Base-by-base conservation (phyloP, 2,113 vertebrate species). In the Urocolius indicus region DNA sequence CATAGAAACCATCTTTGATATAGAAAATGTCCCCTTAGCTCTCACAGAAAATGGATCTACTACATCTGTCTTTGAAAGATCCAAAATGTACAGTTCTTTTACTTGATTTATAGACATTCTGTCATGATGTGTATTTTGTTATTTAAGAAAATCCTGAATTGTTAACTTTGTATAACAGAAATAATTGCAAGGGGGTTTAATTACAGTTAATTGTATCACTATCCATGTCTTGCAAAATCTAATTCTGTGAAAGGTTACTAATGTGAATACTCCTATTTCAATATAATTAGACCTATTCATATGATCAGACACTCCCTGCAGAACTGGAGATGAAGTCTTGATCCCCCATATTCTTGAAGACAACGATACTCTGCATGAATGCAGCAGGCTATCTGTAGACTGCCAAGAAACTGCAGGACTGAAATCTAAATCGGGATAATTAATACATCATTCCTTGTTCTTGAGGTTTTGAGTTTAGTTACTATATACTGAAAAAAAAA, bases 331-430 rank as follows among this genome's bases (percentile, higher is more conserved):
- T 75, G 41, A 94, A 93, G 46, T 51, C 81, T 93, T 62, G 84
- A 91, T 80, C 46, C 67, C 4, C 4, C 71, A 66, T 58, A 61
- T 82, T 95, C 81, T 54, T 52, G 81, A 94, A 94, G 84, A 93
- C 93, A 93, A 73, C 43, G 74, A 84, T 77, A 65, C 59, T 88
- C 87, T 0, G 1, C 92, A 55, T 83, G 87, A 85, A 75, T 85
- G 63, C 78, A 84, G 89, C 55, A 80, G 80, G 55, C 67, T 75
- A 79, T 48, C 46, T 74, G 30, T 32, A 93, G 52, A 62, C 92
- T 96, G 94, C 95, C 87, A 96, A 85, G 84, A 80, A 87, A 93
- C 81, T 80, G 81, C 91, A 93, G 72, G 82, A 63, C 85, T 93
- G 71, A 66, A 91, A 87, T 73, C 91, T 95, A 95, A 93, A 94